Base-by-base conservation (phyloP, 2,113 vertebrate genomes). In the Alosa alosa region DNA sequence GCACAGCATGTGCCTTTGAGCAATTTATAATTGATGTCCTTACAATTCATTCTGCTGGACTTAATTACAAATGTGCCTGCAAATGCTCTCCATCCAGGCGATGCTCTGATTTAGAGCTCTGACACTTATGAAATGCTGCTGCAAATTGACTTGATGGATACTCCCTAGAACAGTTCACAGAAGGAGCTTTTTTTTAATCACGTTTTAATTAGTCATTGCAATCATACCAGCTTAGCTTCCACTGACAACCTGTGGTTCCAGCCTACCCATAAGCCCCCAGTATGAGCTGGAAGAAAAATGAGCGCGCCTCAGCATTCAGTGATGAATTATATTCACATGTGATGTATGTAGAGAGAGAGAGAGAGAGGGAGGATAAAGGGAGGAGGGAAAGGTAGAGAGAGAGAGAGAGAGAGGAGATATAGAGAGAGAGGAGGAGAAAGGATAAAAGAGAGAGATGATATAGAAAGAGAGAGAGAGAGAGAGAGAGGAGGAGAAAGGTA, bases 171-270 rank as follows among this genome's bases (percentile, higher is more conserved):
- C 25, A 81, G 52, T 82, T 45, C 13, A 46, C 46, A 83, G 82
- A 81, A 55, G 81, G 83, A 84, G 18, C 44, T 81, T 57, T 64
- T 84, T 87, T 83, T 72, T 36, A 87, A 84, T 87, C 83, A 49
- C 41, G 86, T 84, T 84, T 87, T 84, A 87, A 68, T 87, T 72
- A 46, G 72, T 75, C 44, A 75, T 60, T 84, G 68, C 86, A 86
- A 86, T 86, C 86, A 84, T 87, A 83, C 84, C 86, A 87, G 86
- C 81, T 87, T 87, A 83, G 52, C 83, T 83, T 87, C 86, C 36
- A 84, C 72, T 83, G 83, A 87, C 75, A 87, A 87, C 86, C 72
- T 82, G 81, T 87, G 83, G 82, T 81, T 41, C 82, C 64, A 55
- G 82, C 75, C 57, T 31, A 22, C 72, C 83, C 75, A 82, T 82